Conservation (phyloP, 2,113 vertebrate species). For the Carassius gibelio region DNA sequence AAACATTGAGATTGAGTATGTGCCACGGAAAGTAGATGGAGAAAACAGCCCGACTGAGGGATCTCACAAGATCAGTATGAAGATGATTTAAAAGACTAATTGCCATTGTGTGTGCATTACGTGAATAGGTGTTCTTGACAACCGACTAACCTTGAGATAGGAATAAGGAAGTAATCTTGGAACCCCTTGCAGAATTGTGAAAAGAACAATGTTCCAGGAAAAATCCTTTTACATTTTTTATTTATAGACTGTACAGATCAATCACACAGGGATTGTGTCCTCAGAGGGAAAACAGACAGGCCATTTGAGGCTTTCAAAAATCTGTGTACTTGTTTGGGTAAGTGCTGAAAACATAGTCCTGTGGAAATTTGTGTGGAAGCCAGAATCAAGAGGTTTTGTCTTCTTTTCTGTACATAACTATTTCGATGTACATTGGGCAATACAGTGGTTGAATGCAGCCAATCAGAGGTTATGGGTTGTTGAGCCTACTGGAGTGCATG, state of each 20-base stretch:
- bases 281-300: constrained; percentile 61
- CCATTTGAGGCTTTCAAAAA: constrained; percentile 60
- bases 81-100: constrained; percentile 88
- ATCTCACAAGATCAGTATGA: constrained; percentile 97
- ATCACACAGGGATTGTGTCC: constrained; percentile 66
- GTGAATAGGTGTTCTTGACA: constrained; percentile 37
- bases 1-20: constrained; percentile 96
- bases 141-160: constrained; percentile 36
- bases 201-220: constrained; percentile 52
- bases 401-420: constrained; percentile 72
- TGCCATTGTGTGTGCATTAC: constrained; percentile 14
- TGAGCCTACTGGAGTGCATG: constrained; percentile 65
- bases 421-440: constrained; percentile 74
- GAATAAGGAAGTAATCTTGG: constrained; percentile 13
- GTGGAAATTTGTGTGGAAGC: constrained; percentile 40
- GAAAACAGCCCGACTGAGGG: constrained; percentile 85
- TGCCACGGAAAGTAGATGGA: constrained; percentile 91
- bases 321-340: constrained; percentile 71
- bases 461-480: constrained; percentile 63
- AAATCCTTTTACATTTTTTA: constrained; percentile 63
- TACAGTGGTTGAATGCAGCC: constrained; percentile 49
- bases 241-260: constrained; percentile 58
- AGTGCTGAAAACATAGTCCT: constrained; percentile 44
- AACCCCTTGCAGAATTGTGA: constrained; percentile 6
- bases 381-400: constrained; percentile 62